phyloP scores from a whole-genome alignment of 1,140 invertebrate species.

The Ectropis grisescens region DNA sequence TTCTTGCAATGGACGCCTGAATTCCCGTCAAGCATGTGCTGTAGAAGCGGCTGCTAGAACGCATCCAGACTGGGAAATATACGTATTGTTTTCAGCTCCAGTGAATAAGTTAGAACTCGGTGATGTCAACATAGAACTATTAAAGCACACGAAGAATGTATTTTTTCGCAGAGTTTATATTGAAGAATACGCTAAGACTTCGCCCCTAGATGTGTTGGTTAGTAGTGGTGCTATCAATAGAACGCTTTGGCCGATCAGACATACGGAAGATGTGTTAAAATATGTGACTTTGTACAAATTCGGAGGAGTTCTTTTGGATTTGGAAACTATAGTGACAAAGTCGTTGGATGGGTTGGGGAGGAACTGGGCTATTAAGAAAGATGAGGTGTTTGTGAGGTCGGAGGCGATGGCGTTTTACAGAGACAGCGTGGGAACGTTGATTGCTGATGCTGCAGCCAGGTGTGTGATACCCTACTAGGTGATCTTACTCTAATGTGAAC shows the following conservation, averaged over 20 bases:
- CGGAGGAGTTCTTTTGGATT: constrained; percentile 83
- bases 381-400: constrained; percentile 71
- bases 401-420: constrained; percentile 76
- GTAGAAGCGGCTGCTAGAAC: constrained; percentile 72
- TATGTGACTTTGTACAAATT: constrained; percentile 82
- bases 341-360: constrained; percentile 70
- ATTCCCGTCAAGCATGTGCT: constrained; percentile 70
- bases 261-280: constrained; percentile 79
- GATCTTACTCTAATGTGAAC: too few relatives aligned
- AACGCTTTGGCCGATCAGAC: constrained; percentile 70
- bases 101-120: constrained; percentile 11
- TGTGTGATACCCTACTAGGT: too few relatives aligned
- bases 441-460: constrained; percentile 72
- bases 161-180: constrained; percentile 70
- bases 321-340: constrained; percentile 80
- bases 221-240: constrained; percentile 63
- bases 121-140: constrained; percentile 5
- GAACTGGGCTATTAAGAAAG: constrained; percentile 78
- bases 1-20: constrained; percentile 56
- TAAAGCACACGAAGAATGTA: constrained; percentile 73
- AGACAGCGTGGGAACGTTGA: constrained; percentile 69
- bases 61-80: constrained; percentile 67
- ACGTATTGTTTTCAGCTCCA: constrained; percentile 63
- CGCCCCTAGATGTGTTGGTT: constrained; percentile 18
- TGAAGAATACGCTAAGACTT: constrained; percentile 34